Evolutionary conservation across 1,140 invertebrate species (phyloP).

Genomic region (Scylla paramamosain): DNA sequence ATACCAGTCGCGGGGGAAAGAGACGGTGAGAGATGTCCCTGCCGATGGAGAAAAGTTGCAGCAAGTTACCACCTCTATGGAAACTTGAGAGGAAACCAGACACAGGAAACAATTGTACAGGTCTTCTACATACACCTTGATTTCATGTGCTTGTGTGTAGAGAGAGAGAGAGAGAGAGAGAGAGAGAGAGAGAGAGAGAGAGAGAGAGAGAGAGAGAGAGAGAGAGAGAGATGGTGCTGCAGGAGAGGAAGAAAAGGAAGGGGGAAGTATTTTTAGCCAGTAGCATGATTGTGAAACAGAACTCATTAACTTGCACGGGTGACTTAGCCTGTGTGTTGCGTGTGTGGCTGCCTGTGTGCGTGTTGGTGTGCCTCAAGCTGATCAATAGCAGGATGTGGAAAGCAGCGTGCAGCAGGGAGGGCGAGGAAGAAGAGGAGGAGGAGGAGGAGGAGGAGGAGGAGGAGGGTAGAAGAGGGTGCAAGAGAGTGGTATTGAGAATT

Average conservation of each 20-base stretch:
- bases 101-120: too few species aligned
- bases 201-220: neutral
- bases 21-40: too few species aligned
- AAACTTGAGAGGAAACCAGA: too few species aligned
- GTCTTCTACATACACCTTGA: too few species aligned
- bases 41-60: too few species aligned
- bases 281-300: conserved; percentile 10
- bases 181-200: neutral
- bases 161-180: too few species aligned
- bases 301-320: neutral
- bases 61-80: too few species aligned
- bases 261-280: neutral
- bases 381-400: conserved; percentile 9
- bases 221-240: neutral
- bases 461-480: neutral
- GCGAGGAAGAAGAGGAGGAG: neutral
- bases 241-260: neutral
- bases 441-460: neutral
- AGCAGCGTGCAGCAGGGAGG: neutral
- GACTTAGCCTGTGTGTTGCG: neutral
- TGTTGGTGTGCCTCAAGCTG: conserved; percentile 7
- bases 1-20: too few species aligned
- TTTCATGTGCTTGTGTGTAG: too few species aligned
- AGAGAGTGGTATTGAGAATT: neutral
- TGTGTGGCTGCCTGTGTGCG: neutral